Base-by-base conservation (phyloP, 53 echinoderm and acorn worm species). In the Patiria pectinifera region DNA sequence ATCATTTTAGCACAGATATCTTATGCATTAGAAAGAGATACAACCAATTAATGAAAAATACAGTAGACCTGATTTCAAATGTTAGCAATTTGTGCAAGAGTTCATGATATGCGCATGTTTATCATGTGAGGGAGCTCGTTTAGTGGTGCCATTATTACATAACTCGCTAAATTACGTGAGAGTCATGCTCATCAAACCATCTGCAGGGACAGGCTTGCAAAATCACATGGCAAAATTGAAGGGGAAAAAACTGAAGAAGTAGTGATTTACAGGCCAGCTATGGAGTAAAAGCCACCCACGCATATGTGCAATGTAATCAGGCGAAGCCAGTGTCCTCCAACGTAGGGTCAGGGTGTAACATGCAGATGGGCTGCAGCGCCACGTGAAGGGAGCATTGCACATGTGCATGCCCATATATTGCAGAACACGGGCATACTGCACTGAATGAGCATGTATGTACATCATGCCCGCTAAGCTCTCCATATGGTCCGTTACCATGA, bases 401-500 rank as follows among this genome's bases (percentile, higher is more conserved):
- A 76, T 13, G 76, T 47, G 80, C 47, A 79, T 46, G 47, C 43
- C 44, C 46, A 45, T 19, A 79, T 79, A 46, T 46, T 45, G 46
- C 80, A 7, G 8, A 47, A 24, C 80, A 13, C 80, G 47, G 47
- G 3, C 16, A n/a, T 3, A 45, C 45, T 47, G 80, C 45, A 79
- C 80, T 47, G 80, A 15, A 46, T 79, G 80, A 45, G 72, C 53
- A 86, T 69, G 62, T 63, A 90, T 90, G 69, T 81, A 90, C 71
- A 90, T 87, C 87, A 59, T 46, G 49, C 69, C 24, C 45, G 69
- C 26, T 89, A 80, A 90, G 80, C 80, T 69, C 45, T 62, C 90
- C 90, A 90, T 90, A 90, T 90, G 90, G 90, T 90, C 48, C 63
- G 82, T 90, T 90, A 80, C 69, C 69, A 14, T 90, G 62, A 80